Conservation (phyloP, 2,113 vertebrate genomes). For the Tretioscincus oriximinensis region DNA sequence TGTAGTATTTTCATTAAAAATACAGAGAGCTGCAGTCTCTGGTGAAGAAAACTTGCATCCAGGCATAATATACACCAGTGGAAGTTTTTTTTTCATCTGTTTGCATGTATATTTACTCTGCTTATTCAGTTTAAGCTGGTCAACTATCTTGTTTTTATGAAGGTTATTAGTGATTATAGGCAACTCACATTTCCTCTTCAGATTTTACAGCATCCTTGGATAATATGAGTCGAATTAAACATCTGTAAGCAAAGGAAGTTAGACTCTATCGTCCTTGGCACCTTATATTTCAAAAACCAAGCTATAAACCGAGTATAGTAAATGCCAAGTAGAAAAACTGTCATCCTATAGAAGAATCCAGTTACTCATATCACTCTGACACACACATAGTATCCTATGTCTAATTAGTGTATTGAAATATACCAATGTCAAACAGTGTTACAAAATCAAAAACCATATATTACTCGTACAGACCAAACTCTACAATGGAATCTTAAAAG, state of each 20-base stretch:
- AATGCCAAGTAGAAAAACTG: not conserved
- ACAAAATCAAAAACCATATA: not conserved
- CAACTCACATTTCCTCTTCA: constrained; percentile 73
- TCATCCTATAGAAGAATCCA: constrained; percentile 13
- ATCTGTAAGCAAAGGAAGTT: constrained; percentile 72
- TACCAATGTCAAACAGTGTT: too few relatives aligned
- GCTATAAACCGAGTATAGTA: not conserved
- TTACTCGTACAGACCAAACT: not conserved
- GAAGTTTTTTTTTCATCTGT: not conserved
- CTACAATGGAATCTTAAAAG: not conserved
- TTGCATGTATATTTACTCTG: not conserved
- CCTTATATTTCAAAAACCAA: constrained; percentile 6
- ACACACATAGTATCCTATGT: too few relatives aligned
- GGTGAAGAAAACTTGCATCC: not conserved
- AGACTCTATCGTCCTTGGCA: constrained; percentile 12
- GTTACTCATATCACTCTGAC: too few relatives aligned
- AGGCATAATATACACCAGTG: not conserved
- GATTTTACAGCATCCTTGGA: constrained; percentile 66
- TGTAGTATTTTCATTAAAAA: not conserved
- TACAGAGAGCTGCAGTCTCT: not conserved
- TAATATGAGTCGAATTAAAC: constrained; percentile 81
- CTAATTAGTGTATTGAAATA: too few relatives aligned
- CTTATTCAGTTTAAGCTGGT: not conserved
- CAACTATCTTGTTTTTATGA: not conserved
- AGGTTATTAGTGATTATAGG: not conserved